Evolutionary conservation across 2,797 vertebrate genomes (phyloP).

Genomic region (Malurus splendens): DNA sequence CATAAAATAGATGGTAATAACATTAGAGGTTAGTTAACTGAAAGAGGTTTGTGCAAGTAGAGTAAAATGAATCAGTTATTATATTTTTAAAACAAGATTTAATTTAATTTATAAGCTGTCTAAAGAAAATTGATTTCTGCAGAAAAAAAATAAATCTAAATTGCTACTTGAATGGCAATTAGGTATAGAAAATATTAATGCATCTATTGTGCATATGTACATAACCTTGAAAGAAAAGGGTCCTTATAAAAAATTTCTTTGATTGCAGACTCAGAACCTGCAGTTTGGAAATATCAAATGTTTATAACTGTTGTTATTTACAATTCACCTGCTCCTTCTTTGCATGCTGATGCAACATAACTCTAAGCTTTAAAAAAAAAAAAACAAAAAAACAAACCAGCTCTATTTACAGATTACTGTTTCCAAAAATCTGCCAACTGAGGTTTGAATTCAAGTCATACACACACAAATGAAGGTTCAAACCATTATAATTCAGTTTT

Average conservation of each 20-base stretch:
- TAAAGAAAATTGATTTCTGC: background rate
- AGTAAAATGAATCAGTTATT: background rate
- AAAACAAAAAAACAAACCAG: background rate
- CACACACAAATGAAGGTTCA: background rate
- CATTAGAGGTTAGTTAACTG: background rate
- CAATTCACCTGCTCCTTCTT: background rate
- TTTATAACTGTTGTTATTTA: background rate
- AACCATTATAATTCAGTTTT: background rate
- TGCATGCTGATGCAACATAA: background rate
- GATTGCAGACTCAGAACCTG: background rate
- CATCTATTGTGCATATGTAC: background rate
- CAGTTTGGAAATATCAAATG: background rate
- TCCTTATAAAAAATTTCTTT: background rate
- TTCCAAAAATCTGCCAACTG: background rate
- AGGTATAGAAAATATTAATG: background rate
- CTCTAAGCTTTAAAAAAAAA: background rate
- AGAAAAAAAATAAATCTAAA: background rate
- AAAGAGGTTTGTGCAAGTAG: background rate
- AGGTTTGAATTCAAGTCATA: background rate
- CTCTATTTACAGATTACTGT: background rate
- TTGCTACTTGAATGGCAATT: background rate
- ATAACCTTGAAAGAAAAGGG: background rate
- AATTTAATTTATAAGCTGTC: background rate
- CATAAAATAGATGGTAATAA: background rate
- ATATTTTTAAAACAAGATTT: background rate